Evolutionary conservation across 2,888 invertebrate genomes (phyloP), one percentile per base, ranked within the genome.

Genomic region (Tachina lurida): DNA sequence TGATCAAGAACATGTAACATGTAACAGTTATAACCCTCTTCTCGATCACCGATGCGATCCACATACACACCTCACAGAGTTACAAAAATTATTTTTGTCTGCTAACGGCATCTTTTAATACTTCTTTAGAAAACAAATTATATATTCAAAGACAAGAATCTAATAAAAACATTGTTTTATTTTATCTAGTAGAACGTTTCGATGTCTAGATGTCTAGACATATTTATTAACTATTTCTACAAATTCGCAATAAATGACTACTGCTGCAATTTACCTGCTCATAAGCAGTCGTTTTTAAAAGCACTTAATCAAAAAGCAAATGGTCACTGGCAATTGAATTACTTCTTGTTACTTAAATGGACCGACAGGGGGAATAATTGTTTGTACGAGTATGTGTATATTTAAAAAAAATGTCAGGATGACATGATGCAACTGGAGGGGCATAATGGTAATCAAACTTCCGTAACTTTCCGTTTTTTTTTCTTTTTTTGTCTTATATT

Each of bases 291-390:
- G 62, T 62, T 62, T 52, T 47, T 54, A 62, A 78, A 78, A 41
- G 31, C 49, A 74, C 73, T 80, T 81, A 81, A 81, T 74, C 67
- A 81, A 74, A 71, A 49, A 68, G 9, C 54, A 74, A 74, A 60
- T 81, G 80, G 67, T 81, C 67, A 74, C 74, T 74, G 15, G 47
- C 71, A 67, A 81, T 81, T 81, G 58, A 67, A 81, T 74, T 81
- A 60, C 43, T 31, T 54, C 22, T 54, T 19, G 62, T 1, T 70
- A 12, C 52, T 80, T 58, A 65, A 58, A 31, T 17, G 47, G 19
- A 43, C 15, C 56, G 43, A 47, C 54, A 54, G 13, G 58, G 54
- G 31, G 22, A 63, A 63, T 45, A 56, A 56, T 62, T 63, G 7
- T 31, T 7, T 31, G 31, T 31, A 31, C 7, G 31, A 0, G 4